Base-by-base conservation (phyloP, 2,888 invertebrate genomes). In the Arrhopalites spinosus region DNA sequence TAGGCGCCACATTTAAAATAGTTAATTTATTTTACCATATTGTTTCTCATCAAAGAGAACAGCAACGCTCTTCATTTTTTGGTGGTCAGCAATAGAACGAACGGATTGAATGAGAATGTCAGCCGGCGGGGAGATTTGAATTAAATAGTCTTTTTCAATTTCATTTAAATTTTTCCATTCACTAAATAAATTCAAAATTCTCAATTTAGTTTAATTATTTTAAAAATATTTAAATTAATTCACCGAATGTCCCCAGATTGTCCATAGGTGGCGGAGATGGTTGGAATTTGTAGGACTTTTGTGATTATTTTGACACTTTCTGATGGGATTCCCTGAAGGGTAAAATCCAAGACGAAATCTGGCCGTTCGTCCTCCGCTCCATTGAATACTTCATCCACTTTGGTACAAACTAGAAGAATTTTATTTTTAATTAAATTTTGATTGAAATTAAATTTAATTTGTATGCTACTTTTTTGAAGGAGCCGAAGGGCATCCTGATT, bases 241-340 rank as follows among this genome's bases (percentile, higher is more conserved):
- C 15, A 84, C 84, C 84, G 80, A 56, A 95, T 86, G 86, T 95
- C 95, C 0, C 93, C 93, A 53, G 90, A 89, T 85, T 94, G 93
- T 0, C 95, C 95, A 84, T 92, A 95, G 8, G 94, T 93, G 0
- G 92, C 92, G 76, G 92, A 92, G 64, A 95, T 88, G 1, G 95
- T 95, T 0, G 95, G 95, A 80, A 95, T 84, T 0, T 90, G 92
- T 71, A 95, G 85, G 0, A 93, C 92, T 17, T 91, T 89, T 3
- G 93, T 91, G 84, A 95, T 92, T 0, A 93, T 91, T 85, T 94
- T 94, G 2, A 94, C 91, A 0, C 93, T 91, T 86, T 95, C 95
- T 0, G 94, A 93, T 20, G 91, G 90, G 36, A 91, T 88, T 1
- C 93, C 94, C 1, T 91, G 90, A 87, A 91, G 91, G 0, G 95